Base-by-base conservation (phyloP, 2,888 invertebrate species). In the Pristionchus mayeri region DNA sequence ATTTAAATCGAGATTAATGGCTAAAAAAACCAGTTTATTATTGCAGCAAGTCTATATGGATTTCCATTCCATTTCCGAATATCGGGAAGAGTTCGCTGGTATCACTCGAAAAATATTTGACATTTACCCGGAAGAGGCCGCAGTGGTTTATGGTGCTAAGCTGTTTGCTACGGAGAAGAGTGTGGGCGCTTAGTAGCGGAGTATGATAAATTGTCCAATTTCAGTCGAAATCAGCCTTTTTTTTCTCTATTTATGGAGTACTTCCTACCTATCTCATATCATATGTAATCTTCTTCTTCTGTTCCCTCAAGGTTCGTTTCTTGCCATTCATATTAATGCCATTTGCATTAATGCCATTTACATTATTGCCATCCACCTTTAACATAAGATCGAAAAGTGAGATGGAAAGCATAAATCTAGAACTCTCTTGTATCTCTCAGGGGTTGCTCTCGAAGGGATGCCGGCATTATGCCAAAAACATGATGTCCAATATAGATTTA, bases 181-280 rank as follows among this genome's bases (percentile, higher is more conserved):
- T 21, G 71, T 71, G 6, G n/a, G 71, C n/a, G n/a, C n/a, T n/a
- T n/a, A n/a, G n/a, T n/a, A n/a, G n/a, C n/a, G n/a, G n/a, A 11
- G 18, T 34, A 13, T 40, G 0, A n/a, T 9, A n/a, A 71, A 71
- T 71, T 18, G 24, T n/a, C n/a, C 3, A 34, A 34, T 18, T 63
- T 34, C 40, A 71, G 71, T n/a, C 21, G 7, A 40, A 21, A 71
- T 34, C 71, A 40, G 71, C 34, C 1, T n/a, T 71, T 21, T 13
- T 21, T 1, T 71, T 71, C 16, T 37, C 40, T 13, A 40, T 40
- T 40, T 3, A 40, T 18, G 71, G 71, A 0, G 3, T 71, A 24
- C 40, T 71, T 4, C 71, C 71, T n/a, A 71, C 71, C n/a, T 71
- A 71, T n/a, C 40, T 71, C 21, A 40, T 71, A n/a, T 4, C 71